Evolutionary conservation across 2,113 vertebrate genomes (phyloP).

Genomic region (Madoqua kirkii): DNA sequence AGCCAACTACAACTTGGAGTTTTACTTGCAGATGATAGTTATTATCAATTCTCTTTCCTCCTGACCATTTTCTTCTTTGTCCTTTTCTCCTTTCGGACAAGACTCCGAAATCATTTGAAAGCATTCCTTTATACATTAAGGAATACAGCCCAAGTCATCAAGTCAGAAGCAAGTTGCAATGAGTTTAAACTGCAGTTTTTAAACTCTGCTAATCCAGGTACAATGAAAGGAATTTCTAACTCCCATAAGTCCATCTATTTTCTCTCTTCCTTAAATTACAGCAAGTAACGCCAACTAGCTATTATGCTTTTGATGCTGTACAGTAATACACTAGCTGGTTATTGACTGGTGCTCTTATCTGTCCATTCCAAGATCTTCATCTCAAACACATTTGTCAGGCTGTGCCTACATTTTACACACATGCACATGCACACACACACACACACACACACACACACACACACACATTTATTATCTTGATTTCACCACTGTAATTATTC

Average conservation of each 20-base stretch:
- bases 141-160: neutral
- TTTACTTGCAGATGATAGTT: neutral
- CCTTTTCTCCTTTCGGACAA: neutral
- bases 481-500: neutral
- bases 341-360: neutral
- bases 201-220: neutral
- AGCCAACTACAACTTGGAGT: neutral
- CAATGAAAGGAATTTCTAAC: neutral
- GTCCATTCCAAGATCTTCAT: neutral
- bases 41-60: neutral
- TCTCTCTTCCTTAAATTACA: neutral
- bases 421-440: neutral
- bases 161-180: neutral
- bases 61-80: neutral
- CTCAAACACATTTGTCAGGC: neutral
- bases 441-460: neutral
- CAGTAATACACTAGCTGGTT: neutral
- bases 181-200: neutral
- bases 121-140: neutral
- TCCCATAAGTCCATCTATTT: neutral
- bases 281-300: neutral
- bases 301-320: neutral
- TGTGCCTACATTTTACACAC: neutral
- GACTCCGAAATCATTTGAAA: neutral
- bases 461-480: neutral